Evolutionary conservation across 2,888 invertebrate species (phyloP).

Genomic region (Agrilus cyanescens): DNA sequence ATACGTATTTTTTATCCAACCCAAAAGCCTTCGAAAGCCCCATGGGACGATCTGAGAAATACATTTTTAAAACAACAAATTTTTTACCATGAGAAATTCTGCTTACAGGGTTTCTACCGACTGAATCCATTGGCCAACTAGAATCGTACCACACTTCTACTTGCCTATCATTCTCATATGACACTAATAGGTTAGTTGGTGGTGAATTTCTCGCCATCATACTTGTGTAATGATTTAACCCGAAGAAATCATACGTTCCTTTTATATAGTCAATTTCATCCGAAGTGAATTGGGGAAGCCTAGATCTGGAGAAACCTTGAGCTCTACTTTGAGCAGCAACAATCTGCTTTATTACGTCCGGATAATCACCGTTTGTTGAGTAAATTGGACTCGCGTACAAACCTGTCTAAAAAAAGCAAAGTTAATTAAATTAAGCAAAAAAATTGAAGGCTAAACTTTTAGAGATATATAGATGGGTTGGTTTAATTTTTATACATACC

Average conservation of each 20-base stretch:
- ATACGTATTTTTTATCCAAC: constrained; percentile 31
- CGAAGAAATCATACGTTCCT: constrained; percentile 41
- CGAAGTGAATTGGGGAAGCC: constrained; percentile 43
- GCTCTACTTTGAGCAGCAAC: constrained; percentile 41
- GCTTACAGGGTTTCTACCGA: no score
- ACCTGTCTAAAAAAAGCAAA: constrained; percentile 28
- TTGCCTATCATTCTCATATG: constrained; percentile 26
- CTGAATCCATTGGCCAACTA: constrained; percentile 28
- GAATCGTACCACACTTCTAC: constrained; percentile 33
- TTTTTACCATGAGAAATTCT: no score
- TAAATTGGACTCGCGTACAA: constrained; percentile 46
- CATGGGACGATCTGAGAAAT: constrained; percentile 36
- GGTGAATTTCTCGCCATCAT: constrained; percentile 7
- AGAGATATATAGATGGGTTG: no score
- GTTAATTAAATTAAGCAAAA: no score
- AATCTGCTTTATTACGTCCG: constrained; percentile 39
- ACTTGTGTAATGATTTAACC: constrained; percentile 38
- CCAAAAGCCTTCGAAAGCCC: constrained; percentile 44
- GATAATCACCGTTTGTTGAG: constrained; percentile 45
- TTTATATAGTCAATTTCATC: constrained; percentile 33
- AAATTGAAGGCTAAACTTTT: no score
- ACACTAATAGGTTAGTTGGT: constrained; percentile 2
- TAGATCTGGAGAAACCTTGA: constrained; percentile 44
- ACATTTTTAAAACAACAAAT: no score
- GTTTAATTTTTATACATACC: constrained; percentile 8